These are phyloP conservation scores for Girardia tigrina DNA, from an alignment of 2,888 invertebrate genomes.

Conservation along the genomic window DNA sequence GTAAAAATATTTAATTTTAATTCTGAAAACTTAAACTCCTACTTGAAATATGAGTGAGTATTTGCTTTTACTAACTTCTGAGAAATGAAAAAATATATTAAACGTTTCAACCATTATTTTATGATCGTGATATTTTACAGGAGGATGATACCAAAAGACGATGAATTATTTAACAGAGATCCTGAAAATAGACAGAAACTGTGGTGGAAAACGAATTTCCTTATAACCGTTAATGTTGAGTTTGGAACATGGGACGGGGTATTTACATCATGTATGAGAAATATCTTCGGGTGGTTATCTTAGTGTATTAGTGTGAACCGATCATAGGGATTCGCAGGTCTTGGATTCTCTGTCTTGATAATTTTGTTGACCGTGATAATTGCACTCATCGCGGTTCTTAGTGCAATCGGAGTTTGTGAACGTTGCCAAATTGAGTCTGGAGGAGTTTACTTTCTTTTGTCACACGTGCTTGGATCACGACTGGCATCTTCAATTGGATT, in stretches of 20 bases:
- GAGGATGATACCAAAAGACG: conserved; percentile 3
- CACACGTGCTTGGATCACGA: conserved; percentile 79
- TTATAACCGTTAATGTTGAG: conserved; percentile 80
- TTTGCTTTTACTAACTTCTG: no score
- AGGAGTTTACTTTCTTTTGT: conserved; percentile 85
- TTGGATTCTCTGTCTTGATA: conserved; percentile 51
- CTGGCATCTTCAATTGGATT: conserved; percentile 81
- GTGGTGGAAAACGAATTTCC: conserved; percentile 93
- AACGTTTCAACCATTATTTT: no score
- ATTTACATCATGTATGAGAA: conserved; percentile 87
- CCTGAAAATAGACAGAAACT: conserved; percentile 54
- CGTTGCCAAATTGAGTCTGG: conserved; percentile 83
- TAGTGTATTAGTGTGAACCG: no score
- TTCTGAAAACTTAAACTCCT: no score
- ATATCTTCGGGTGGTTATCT: conserved; percentile 95
- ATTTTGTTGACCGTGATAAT: conserved; percentile 61
- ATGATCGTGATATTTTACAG: no score
- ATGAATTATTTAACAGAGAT: conserved; percentile 23
- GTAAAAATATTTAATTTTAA: no score
- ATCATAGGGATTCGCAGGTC: conserved; percentile 42
- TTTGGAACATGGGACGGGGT: conserved; percentile 98
- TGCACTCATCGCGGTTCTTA: conserved; percentile 75
- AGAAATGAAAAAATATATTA: no score
- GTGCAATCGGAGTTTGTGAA: conserved; percentile 89
- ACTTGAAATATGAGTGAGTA: no score